Percentiles rank a stretch among this genome's conserved stretches.
Evolutionary conservation across 2,888 invertebrate species (phyloP).

Genomic region (Drosophila imparisetae): DNA sequence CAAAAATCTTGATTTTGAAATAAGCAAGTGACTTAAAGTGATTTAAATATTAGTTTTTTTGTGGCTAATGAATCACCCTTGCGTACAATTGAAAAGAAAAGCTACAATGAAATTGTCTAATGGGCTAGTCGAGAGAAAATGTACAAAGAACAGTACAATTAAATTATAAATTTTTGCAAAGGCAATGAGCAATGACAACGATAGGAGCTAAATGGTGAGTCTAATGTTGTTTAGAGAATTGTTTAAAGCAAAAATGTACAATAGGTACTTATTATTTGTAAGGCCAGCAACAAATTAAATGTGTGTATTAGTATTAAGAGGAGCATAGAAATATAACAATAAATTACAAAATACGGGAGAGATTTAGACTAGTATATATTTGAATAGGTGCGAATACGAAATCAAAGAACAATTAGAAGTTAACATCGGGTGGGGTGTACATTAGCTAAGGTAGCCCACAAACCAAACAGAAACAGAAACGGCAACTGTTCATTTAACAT

Average conservation of each 20-base stretch:
- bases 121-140: conserved; percentile 33
- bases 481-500: conserved; percentile 81
- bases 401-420: conserved; percentile 59
- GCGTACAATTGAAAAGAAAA: conserved; percentile 45
- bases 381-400: conserved; percentile 59
- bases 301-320: conserved; percentile 35
- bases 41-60: background rate
- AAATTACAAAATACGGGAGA: conserved; percentile 39
- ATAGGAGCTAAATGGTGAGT: conserved; percentile 45
- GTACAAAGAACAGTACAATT: conserved; percentile 32
- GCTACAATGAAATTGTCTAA: conserved; percentile 32
- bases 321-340: conserved; percentile 41
- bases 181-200: conserved; percentile 38
- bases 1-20: background rate
- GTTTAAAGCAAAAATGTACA: conserved; percentile 66
- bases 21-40: background rate
- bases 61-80: conserved; percentile 40
- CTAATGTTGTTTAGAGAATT: conserved; percentile 30
- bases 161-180: conserved; percentile 30
- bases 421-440: conserved; percentile 42
- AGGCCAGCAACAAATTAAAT: conserved; percentile 60
- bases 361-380: conserved; percentile 34
- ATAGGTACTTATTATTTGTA: conserved; percentile 29
- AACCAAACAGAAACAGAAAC: conserved; percentile 40
- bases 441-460: conserved; percentile 47